Evolutionary conservation across 2,113 vertebrate genomes (phyloP).

Genomic region (Pristiophorus japonicus): DNA sequence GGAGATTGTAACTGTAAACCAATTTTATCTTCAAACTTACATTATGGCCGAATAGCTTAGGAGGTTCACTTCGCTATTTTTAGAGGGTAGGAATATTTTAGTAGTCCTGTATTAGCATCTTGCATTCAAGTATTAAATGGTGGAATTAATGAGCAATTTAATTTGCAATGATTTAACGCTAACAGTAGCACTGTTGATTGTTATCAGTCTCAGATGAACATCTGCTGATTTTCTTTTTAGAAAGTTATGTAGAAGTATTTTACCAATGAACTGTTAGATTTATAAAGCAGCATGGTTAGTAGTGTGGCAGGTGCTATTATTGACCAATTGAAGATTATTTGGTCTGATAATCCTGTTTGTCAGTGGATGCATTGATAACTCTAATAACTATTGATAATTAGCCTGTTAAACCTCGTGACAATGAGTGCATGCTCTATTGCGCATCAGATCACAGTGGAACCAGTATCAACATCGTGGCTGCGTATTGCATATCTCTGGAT

Average conservation of each 20-base stretch:
- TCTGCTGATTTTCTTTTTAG: not conserved
- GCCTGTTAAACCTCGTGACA: no score
- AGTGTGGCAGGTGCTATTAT: no score
- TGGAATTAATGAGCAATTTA: not conserved
- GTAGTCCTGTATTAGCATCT: no score
- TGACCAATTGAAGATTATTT: no score
- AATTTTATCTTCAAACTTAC: not conserved
- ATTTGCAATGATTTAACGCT: not conserved
- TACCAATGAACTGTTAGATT: not conserved
- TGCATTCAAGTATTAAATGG: no score
- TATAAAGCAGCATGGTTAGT: not conserved
- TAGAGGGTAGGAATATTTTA: not conserved
- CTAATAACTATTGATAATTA: no score
- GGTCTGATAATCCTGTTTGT: no score
- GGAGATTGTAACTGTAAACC: not conserved
- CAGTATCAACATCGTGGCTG: no score
- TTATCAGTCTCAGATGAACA: not conserved
- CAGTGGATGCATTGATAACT: no score
- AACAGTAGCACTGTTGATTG: not conserved
- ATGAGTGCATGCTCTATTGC: no score
- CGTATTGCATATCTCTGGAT: no score
- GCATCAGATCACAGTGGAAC: no score
- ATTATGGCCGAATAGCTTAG: not conserved
- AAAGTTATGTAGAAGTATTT: not conserved
- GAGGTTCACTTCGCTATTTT: not conserved